phyloP scores from a whole-genome alignment of 2,797 vertebrate genomes.

The Glossophaga mutica region DNA sequence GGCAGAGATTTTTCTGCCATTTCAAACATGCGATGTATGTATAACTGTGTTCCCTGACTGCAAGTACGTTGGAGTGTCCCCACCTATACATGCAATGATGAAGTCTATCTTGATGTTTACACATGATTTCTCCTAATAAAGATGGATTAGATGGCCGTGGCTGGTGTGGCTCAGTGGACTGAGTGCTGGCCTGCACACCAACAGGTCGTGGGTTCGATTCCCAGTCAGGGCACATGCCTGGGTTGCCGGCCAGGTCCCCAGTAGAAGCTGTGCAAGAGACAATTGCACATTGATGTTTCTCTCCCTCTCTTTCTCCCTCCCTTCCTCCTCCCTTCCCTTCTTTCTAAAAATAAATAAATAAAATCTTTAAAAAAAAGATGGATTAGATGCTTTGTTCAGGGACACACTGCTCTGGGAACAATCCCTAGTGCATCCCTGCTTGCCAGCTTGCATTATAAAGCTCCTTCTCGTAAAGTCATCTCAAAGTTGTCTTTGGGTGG shows the following conservation, averaged over 20 bases:
- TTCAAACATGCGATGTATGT: neutral
- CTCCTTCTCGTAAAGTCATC: neutral
- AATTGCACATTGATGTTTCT: too few species aligned
- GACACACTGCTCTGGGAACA: neutral
- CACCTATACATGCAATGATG: too few species aligned
- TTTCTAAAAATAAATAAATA: too few species aligned
- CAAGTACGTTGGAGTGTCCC: neutral
- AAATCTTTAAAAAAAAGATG: neutral
- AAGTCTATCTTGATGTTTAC: neutral
- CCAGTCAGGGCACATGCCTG: too few species aligned
- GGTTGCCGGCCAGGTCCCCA: too few species aligned
- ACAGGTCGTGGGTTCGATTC: too few species aligned
- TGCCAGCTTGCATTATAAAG: neutral
- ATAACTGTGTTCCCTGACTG: neutral
- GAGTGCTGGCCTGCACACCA: too few species aligned
- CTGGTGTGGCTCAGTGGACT: too few species aligned
- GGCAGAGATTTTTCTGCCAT: neutral
- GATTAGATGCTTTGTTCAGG: neutral
- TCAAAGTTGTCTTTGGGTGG: neutral
- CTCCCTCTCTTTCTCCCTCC: too few species aligned
- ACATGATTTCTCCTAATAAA: neutral
- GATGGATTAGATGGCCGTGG: too few species aligned
- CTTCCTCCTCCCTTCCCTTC: too few species aligned
- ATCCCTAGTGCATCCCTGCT: neutral
- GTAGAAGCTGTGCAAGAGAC: too few species aligned